Percentiles rank a stretch among this genome's conserved stretches.
These are phyloP conservation scores for crab-eating macaque (Macaca fascicularis) DNA, from an alignment of 2,113 vertebrate genomes.

Conservation along the genomic window T2T-MFA8v1.1 NC_088378.1:135547001-135547500, in stretches of 20 bases:
- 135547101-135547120: not conserved
- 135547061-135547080: rapidly evolving
- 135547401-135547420: not conserved
- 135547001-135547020: not conserved
- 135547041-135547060: not conserved
- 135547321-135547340: not conserved
- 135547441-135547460: not conserved
- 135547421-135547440: not conserved
- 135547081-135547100: not conserved
- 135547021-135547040: not conserved
- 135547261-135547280: not conserved
- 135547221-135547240: not conserved
- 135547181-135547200: not conserved
- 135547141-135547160: not conserved
- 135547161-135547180: not conserved
- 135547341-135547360: not conserved
- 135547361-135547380: too few species aligned
- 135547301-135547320: not conserved
- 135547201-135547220: not conserved
- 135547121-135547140: not conserved
- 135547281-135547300: not conserved
- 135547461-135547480: not conserved
- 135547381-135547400: not conserved
- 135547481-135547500: not conserved
- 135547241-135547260: not conserved